Conservation (phyloP, 1,140 invertebrate genomes). For the Elymnias hypermnestra region DNA sequence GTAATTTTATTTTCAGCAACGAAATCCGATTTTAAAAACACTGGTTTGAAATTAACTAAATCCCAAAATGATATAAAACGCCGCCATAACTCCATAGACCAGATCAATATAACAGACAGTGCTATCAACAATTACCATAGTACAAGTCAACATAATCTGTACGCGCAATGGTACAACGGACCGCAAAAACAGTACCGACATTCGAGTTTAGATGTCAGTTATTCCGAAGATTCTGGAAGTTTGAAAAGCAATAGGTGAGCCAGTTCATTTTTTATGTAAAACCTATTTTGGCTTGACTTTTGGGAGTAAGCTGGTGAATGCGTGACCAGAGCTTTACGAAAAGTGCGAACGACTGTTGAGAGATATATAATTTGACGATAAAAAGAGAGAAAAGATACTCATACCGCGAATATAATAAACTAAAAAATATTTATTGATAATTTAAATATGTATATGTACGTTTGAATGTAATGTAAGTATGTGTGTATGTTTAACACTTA, state of each 20-base stretch:
- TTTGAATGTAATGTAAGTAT: too few species aligned
- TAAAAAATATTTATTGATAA: too few species aligned
- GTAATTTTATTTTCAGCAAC: constrained; percentile 35
- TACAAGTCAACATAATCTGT: constrained; percentile 53
- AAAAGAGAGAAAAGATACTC: too few species aligned
- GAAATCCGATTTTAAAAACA: constrained; percentile 46
- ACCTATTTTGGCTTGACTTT: too few species aligned
- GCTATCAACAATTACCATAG: constrained; percentile 40
- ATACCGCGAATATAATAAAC: too few species aligned
- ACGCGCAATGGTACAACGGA: constrained; percentile 50
- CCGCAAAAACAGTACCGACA: constrained; percentile 46
- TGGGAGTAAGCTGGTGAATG: too few species aligned
- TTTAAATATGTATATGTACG: too few species aligned
- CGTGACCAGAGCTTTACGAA: too few species aligned
- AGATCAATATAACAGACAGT: constrained; percentile 51
- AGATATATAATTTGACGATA: too few species aligned
- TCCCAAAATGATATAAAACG: constrained; percentile 59
- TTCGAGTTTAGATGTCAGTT: constrained; percentile 62
- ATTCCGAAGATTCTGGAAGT: constrained; percentile 72
- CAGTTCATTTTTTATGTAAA: not conserved
- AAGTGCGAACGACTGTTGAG: too few species aligned
- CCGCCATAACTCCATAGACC: constrained; percentile 75
- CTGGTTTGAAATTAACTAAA: constrained; percentile 48
- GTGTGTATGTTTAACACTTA: too few species aligned
- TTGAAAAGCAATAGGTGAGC: constrained; percentile 69